A percentile compares a stretch with the other conserved stretches of the same genome.
Conservation (phyloP, 2,888 invertebrate genomes). For the Ethmia dodecea region DNA sequence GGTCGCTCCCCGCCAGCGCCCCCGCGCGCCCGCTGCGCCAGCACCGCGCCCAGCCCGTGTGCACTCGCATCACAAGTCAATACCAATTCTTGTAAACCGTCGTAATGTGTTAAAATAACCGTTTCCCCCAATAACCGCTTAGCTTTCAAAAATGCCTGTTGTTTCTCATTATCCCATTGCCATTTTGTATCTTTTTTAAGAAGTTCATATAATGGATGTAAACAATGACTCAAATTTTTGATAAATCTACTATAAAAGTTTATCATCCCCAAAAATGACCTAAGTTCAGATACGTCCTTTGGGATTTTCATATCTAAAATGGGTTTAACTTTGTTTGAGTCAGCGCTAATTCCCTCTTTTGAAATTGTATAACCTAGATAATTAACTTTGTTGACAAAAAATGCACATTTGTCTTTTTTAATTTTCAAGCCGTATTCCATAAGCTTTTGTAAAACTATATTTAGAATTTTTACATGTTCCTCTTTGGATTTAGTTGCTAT, state of each 20-base stretch:
- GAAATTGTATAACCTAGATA: constrained; percentile 11
- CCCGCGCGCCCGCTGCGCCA: constrained; percentile 12
- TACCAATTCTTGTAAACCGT: constrained; percentile 7
- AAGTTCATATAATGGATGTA: constrained; percentile 13
- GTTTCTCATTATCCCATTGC: constrained; percentile 5
- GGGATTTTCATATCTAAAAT: constrained; percentile 9
- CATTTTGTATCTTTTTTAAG: constrained; percentile 8
- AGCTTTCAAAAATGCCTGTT: constrained; percentile 7
- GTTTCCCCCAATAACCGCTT: constrained; percentile 8
- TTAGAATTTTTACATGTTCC: constrained; percentile 11
- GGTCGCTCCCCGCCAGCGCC: constrained; percentile 10
- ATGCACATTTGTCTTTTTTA: constrained; percentile 17
- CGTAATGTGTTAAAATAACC: constrained; percentile 14
- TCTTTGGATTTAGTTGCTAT: constrained; percentile 9
- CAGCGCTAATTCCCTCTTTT: constrained; percentile 17
- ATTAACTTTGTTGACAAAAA: constrained; percentile 11
- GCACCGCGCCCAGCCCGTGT: too few species aligned
- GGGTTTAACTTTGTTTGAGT: constrained; percentile 16
- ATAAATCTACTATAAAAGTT: constrained; percentile 21
- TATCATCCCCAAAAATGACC: too few species aligned
- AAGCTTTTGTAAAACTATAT: too few species aligned
- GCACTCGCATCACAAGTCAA: too few species aligned
- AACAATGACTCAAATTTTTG: constrained; percentile 11
- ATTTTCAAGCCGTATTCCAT: constrained; percentile 12
- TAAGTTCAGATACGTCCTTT: constrained; percentile 16